Base-by-base conservation (phyloP, 2,888 invertebrate genomes). In the Eudemis profundana region DNA sequence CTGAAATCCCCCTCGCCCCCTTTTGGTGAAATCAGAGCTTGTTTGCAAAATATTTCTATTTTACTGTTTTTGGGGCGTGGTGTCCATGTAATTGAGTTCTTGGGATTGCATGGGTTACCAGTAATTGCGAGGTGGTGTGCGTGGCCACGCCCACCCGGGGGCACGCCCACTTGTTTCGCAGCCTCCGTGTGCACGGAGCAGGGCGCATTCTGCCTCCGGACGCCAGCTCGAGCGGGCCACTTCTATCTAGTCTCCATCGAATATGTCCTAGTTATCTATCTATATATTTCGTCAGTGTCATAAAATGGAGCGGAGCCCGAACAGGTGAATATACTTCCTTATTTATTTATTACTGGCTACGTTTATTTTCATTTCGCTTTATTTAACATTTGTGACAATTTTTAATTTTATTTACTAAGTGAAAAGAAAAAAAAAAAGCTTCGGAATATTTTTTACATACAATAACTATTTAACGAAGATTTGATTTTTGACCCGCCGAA, bases 161-260 rank as follows among this genome's bases (percentile, higher is more conserved):
- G 4, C 17, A 56, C 56, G 56, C 56, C 56, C 42, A 56, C 56
- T 44, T 56, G 56, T 44, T 56, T 7, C 36, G 8, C 42, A 56
- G 56, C 56, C 56, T 42, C 42, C 27, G 27, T 5, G 29, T 17
- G 29, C 19, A 15, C n/a, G 0, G 17, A 12, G 29, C 27, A 27
- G 7, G n/a, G 12, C 56, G 29, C 56, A 56, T 42, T 56, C 44
- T 27, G 29, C 42, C 27, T 40, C 56, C 27, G n/a, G 44, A 44
- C 56, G 27, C 17, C 56, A 17, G 56, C 42, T 42, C 56, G 44
- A 33, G 33, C 33, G 8, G 5, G n/a, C n/a, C n/a, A n/a, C n/a
- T 10, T 33, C 33, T 17, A n/a, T 51, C 50, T 17, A 40, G 27
- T 17, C 23, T 54, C 3, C 27, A 23, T 3, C 21, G 5, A 53